phyloP scores from a whole-genome alignment of 2,888 invertebrate species.

The Hylaea fasciaria region DNA sequence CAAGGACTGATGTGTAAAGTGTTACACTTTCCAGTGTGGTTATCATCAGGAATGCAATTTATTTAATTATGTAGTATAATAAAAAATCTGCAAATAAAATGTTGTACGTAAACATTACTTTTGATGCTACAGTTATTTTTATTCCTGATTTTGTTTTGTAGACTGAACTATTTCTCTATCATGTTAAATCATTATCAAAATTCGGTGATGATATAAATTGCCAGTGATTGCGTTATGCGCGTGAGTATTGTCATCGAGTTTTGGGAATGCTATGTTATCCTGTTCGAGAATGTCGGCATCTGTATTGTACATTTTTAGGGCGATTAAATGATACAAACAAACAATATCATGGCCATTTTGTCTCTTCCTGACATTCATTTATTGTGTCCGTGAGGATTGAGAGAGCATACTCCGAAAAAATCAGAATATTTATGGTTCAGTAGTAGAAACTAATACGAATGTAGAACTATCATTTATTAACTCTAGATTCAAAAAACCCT shows the following conservation, averaged over 20 bases:
- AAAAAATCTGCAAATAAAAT: constrained; percentile 80
- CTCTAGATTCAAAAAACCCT: no score
- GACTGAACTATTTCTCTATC: constrained; percentile 71
- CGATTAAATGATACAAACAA: constrained; percentile 81
- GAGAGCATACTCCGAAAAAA: no score
- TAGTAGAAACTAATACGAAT: no score
- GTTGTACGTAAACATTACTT: constrained; percentile 77
- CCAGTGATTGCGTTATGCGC: constrained; percentile 78
- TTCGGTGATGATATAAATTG: constrained; percentile 70
- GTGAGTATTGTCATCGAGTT: constrained; percentile 78
- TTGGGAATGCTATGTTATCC: constrained; percentile 59
- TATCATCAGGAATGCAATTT: constrained; percentile 82
- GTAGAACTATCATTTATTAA: no score
- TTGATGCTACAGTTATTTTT: constrained; percentile 75
- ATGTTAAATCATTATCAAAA: constrained; percentile 67
- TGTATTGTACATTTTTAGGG: constrained; percentile 84
- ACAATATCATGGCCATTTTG: constrained; percentile 53
- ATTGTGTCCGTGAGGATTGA: no score
- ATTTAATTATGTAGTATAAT: constrained; percentile 84
- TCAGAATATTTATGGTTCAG: no score
- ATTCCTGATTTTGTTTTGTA: constrained; percentile 74
- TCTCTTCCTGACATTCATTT: constrained; percentile 20
- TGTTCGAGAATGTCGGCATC: constrained; percentile 78
- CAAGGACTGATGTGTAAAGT: constrained; percentile 81
- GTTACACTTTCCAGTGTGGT: constrained; percentile 74